Percentiles rank a stretch among this genome's conserved stretches.
phyloP scores from a whole-genome alignment of 2,113 vertebrate genomes.

The Suncus etruscus region DNA sequence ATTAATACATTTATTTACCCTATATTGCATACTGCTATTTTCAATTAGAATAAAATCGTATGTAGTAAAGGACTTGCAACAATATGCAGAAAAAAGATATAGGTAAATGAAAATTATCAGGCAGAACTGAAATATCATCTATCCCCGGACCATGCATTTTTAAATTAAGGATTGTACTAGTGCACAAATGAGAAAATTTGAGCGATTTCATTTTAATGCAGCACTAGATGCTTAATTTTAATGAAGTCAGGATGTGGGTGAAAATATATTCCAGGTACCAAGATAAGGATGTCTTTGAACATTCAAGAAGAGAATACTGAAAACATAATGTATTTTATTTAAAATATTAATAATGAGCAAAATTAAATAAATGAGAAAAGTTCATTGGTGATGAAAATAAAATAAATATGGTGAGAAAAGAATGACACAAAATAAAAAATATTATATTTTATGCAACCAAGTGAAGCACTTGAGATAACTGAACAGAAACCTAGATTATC shows the following conservation, averaged over 20 bases:
- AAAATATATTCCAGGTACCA: too few species aligned
- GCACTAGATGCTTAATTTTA: background rate
- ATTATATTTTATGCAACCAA: background rate
- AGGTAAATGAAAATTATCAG: background rate
- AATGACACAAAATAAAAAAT: background rate
- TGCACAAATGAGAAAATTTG: background rate
- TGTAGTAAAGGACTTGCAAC: background rate
- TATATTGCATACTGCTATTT: background rate
- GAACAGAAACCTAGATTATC: background rate
- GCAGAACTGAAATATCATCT: background rate
- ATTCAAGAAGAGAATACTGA: too few species aligned
- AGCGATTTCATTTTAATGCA: constrained; percentile 20
- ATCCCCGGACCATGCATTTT: background rate
- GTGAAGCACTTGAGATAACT: background rate
- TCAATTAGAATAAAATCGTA: constrained; percentile 47
- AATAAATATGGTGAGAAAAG: too few species aligned
- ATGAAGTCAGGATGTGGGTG: background rate
- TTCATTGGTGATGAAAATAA: too few species aligned
- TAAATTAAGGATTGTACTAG: background rate
- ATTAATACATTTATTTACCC: background rate
- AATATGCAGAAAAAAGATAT: background rate
- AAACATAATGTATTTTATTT: too few species aligned
- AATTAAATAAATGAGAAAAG: too few species aligned
- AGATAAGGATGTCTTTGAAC: too few species aligned
- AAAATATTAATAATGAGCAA: too few species aligned